Base-by-base conservation (phyloP, 2,113 vertebrate genomes). In the Urocynchramus pylzowi region DNA sequence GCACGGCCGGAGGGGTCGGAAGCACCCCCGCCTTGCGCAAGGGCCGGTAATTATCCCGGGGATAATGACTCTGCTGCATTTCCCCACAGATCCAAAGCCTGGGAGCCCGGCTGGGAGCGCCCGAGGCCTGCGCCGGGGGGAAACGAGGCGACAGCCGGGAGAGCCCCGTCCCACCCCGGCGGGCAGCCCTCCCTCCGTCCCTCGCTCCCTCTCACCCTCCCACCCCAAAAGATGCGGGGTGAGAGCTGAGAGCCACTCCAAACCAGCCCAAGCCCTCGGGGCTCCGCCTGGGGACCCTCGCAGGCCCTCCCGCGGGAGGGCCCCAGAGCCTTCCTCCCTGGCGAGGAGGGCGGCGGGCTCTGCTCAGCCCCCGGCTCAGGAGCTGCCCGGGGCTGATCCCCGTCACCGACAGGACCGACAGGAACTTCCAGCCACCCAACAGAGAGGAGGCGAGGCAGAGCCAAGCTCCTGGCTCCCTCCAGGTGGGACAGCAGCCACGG, bases 201-300 rank as follows among this genome's bases (percentile, higher is more conserved):
- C 22, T 39, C 11, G 33, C 10, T 50, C 49, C 61, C 17, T 39
- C 8, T 27, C 24, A n/a, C n/a, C 65, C 11, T 12, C 9, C n/a
- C 21, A 10, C 2, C 35, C 44, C 4, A 2, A 19, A 11, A 9
- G 28, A 37, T 1, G 9, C 26, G 1, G 54, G 15, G 9, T 0
- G 41, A 35, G 64, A 23, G 23, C 39, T 27, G 17, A 0, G 4
- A 61, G 37, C 33, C 63, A 2, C 9, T 9, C 22, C 23, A 3
- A 22, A 60, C 13, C 30, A 30, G 6, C 39, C 8, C 23, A 16
- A 41, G 10, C 22, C 23, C 15, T 15, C 27, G 8, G 35, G 33
- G 41, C 78, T 64, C 23, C 1, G n/a, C 41, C 0, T 2, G 22
- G 5, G 26, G 20, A 68, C 59, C 49, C 28, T 39, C 14, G 21